Conservation (phyloP, 2,113 vertebrate species). For the Semnopithecus entellus region DNA sequence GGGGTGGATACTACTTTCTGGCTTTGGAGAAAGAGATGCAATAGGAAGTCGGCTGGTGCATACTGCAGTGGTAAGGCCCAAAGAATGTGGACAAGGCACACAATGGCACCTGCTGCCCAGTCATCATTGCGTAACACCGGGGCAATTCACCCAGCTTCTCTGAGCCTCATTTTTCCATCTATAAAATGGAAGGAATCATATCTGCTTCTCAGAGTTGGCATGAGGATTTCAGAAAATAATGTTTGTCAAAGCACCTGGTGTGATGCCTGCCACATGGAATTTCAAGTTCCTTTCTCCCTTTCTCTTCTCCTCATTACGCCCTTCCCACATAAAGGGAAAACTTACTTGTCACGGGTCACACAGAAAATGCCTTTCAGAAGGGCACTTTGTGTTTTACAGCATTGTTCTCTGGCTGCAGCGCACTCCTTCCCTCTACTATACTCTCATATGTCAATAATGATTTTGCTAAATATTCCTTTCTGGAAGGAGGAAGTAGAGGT, state of each 20-base stretch:
- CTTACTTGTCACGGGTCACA: not conserved
- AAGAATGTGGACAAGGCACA: not conserved
- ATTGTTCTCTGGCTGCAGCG: not conserved
- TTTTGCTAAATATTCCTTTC: not conserved
- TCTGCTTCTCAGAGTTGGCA: not conserved
- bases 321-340: not conserved
- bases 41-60: not conserved
- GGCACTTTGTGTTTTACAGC: not conserved
- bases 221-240: not conserved
- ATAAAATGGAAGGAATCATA: not conserved
- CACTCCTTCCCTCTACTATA: not conserved
- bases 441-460: not conserved
- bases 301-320: not conserved
- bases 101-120: not conserved
- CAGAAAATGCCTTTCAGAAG: not conserved
- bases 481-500: not conserved
- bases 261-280: not conserved
- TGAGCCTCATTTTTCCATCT: not conserved
- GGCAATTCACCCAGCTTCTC: not conserved
- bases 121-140: not conserved
- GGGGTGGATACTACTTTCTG: rapidly evolving
- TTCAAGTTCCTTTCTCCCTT: not conserved
- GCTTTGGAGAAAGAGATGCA: not conserved
- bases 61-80: not conserved
- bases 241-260: not conserved